A percentile compares a stretch with the other conserved stretches of the same genome.
phyloP scores from a whole-genome alignment of 2,888 invertebrate species.

The Dexiosoma caninum region DNA sequence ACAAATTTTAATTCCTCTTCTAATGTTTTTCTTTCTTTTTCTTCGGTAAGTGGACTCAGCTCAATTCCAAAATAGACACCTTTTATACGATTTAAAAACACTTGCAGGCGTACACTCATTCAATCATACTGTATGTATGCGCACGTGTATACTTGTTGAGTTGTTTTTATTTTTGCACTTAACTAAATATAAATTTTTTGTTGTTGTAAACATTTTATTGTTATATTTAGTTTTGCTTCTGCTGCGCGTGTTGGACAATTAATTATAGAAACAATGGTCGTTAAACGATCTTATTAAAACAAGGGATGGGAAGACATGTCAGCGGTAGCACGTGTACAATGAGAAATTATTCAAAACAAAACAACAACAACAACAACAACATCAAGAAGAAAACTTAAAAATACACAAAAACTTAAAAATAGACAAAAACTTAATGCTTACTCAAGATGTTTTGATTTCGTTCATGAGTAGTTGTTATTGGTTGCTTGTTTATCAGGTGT shows the following conservation, averaged over 20 bases:
- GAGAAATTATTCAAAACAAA: conserved; percentile 5
- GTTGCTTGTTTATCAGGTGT: too few species aligned
- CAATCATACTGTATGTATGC: not conserved
- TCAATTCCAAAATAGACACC: too few species aligned
- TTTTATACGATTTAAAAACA: too few species aligned
- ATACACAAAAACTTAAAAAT: not conserved
- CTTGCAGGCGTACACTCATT: too few species aligned
- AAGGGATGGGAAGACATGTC: not conserved
- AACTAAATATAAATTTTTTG: conserved; percentile 26
- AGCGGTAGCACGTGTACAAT: conserved; percentile 43
- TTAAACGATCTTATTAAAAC: not conserved
- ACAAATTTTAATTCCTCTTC: too few species aligned
- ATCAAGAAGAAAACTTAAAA: not conserved
- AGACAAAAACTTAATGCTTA: too few species aligned
- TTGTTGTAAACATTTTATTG: not conserved
- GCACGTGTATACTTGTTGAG: conserved; percentile 15
- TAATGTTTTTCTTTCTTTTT: too few species aligned
- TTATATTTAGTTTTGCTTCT: not conserved
- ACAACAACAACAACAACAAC: not conserved
- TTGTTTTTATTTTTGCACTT: conserved; percentile 32
- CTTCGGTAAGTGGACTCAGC: too few species aligned
- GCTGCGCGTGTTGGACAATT: conserved; percentile 27
- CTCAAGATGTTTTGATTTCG: not conserved
- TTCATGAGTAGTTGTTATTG: conserved; percentile 22
- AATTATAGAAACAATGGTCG: conserved; percentile 37